phyloP scores from a whole-genome alignment of 2,113 vertebrate species.

The Ophthalmolycus amberensis region DNA sequence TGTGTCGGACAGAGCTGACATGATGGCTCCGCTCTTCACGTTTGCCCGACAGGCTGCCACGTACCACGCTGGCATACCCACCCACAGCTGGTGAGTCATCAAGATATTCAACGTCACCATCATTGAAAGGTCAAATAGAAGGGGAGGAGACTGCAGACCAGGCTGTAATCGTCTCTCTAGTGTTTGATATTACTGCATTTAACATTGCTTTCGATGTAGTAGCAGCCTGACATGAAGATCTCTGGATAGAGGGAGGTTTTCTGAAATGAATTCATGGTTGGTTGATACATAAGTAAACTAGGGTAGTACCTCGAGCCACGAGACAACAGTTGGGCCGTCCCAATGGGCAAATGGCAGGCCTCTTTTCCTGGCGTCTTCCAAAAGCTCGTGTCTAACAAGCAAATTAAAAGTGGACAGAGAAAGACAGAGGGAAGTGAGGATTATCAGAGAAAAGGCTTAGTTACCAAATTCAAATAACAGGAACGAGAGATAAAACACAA shows the following conservation, averaged over 20 bases:
- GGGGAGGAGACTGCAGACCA: constrained; percentile 6
- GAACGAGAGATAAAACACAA: background rate
- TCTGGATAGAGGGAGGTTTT: background rate
- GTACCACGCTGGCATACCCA: constrained; percentile 98
- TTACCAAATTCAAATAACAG: background rate
- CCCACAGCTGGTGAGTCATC: constrained; percentile 89
- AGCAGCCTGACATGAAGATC: constrained; percentile 15
- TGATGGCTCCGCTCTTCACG: constrained; percentile 97
- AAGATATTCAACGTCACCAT: constrained; percentile 50
- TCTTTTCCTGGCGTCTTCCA: constrained; percentile 95
- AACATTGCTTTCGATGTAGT: background rate
- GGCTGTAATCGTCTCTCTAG: background rate
- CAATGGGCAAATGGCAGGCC: constrained; percentile 95
- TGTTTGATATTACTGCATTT: constrained; percentile 12
- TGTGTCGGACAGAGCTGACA: constrained; percentile 96
- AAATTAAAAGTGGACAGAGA: constrained; percentile 20
- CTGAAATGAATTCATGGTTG: background rate
- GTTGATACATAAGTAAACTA: constrained; percentile 2
- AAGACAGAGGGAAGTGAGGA: background rate
- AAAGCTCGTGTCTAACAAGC: constrained; percentile 89
- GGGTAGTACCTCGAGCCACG: constrained; percentile 94
- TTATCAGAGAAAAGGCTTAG: background rate
- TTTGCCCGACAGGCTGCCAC: constrained; percentile 97
- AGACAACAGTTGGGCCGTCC: constrained; percentile 98
- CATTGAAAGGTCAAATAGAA: constrained; percentile 29